These are phyloP conservation scores for Chydorus sphaericus DNA, from an alignment of 2,888 invertebrate genomes.

Conservation along the genomic window DNA sequence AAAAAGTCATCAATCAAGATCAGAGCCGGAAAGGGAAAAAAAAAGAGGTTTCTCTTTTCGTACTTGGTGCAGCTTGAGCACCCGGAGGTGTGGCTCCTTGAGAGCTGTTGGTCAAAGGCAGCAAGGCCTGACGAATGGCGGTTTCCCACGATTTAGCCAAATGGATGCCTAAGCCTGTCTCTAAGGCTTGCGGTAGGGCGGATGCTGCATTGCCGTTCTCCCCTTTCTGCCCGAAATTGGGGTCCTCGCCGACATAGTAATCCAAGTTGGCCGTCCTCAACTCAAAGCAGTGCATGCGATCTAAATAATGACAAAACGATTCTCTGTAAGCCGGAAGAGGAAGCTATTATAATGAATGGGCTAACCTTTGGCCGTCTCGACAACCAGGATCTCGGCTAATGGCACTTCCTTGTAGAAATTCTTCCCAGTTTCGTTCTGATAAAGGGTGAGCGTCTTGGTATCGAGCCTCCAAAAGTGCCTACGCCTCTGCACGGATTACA, in stretches of 20 bases:
- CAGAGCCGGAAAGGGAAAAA: not conserved
- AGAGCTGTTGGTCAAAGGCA: conserved; percentile 62
- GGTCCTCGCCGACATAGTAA: conserved; percentile 88
- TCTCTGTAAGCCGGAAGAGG: too few relatives aligned
- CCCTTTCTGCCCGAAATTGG: conserved; percentile 34
- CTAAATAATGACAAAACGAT: not conserved
- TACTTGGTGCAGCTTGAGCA: not conserved
- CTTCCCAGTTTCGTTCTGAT: conserved; percentile 78
- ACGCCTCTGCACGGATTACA: conserved; percentile 38
- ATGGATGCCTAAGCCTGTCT: conserved; percentile 74
- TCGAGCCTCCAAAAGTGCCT: conserved; percentile 95
- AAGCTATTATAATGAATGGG: conserved; percentile 31
- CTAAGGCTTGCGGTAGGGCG: conserved; percentile 37
- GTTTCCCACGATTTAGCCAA: conserved; percentile 90
- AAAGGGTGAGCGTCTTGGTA: conserved; percentile 85
- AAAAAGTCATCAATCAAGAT: too few relatives aligned
- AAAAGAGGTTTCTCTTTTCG: too few relatives aligned
- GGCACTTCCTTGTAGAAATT: conserved; percentile 96
- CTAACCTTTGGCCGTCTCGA: conserved; percentile 55
- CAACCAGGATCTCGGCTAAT: conserved; percentile 71
- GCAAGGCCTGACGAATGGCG: conserved; percentile 76
- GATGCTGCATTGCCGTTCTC: conserved; percentile 23
- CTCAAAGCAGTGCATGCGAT: conserved; percentile 58
- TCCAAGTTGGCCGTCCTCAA: conserved; percentile 71
- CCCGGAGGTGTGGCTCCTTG: not conserved